Base-by-base conservation (phyloP, 2,888 invertebrate genomes). In the Dynastes hyllus region DNA sequence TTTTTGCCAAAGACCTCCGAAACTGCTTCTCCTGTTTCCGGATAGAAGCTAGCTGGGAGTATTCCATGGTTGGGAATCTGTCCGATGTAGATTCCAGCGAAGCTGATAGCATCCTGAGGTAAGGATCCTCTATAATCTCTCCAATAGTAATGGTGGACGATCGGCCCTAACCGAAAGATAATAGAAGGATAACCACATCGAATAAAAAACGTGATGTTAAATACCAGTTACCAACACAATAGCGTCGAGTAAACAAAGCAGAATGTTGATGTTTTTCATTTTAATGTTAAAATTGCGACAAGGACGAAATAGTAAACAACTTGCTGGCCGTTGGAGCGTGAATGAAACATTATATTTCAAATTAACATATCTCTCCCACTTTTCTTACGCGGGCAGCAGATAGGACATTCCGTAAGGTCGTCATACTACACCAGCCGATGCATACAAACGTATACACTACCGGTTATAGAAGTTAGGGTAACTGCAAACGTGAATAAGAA, bases 1-100 rank as follows among this genome's bases (percentile, higher is more conserved):
- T 78, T 78, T 3, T 78, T 58, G 1, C 63, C 70, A 51, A 55
- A 32, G 13, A 55, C 27, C 16, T 37, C 58, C 0, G 71, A 50
- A n/a, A 71, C 29, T 5, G 78, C 70, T 51, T 61, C 53, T 37
- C 50, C 11, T 32, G 55, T 78, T 0, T 70, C 22, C 1, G 78
- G 71, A 65, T 78, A 78, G 29, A 78, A 61, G 22, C 70, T 78
- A 0, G 61, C 71, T 8, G 78, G 78, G 1, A 78, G 11, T 29
- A 78, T 40, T 0, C 78, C 78, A 16, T 77, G 67, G 27, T 58
- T 22, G n/a, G 69, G 45, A 22, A 77, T 61, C 40, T 77, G 77
- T 2, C 58, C 77, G 6, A 77, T 55, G 37, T 67, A 77, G 22
- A 77, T 27, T 3, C 77, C 77, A 5, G 51, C 55, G 37, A 55